phyloP scores from a whole-genome alignment of 2,113 vertebrate species.

The cattle (Bos taurus) region DNA sequence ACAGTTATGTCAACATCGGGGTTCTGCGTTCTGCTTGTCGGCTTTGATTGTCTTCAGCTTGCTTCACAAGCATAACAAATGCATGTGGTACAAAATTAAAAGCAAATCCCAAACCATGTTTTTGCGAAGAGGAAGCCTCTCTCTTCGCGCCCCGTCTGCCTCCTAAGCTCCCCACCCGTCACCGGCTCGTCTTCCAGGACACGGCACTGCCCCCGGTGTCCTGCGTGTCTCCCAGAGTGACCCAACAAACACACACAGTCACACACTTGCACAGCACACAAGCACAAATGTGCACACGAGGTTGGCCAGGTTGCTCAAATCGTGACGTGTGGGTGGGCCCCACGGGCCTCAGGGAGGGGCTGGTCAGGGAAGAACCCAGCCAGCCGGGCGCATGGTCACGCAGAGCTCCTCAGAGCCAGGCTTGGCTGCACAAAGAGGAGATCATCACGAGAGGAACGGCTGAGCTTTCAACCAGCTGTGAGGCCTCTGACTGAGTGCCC shows the following conservation, averaged over 20 bases:
- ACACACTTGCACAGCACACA: background rate
- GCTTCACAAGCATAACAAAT: background rate
- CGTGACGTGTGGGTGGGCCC: background rate
- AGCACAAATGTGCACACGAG: rapidly evolving
- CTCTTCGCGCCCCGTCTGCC: rapidly evolving
- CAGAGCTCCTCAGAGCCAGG: background rate
- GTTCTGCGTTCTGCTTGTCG: background rate
- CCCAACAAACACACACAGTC: background rate
- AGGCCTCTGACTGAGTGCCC: background rate
- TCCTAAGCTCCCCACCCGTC: background rate
- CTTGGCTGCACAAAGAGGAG: background rate
- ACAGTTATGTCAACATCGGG: background rate
- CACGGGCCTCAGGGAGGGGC: rapidly evolving
- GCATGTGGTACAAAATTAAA: background rate
- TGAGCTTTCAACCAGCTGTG: background rate
- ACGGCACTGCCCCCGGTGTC: rapidly evolving
- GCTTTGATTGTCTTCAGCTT: background rate
- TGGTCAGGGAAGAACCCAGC: background rate
- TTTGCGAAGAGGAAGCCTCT: background rate
- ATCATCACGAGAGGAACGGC: background rate
- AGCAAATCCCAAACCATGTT: background rate
- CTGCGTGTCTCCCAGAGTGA: background rate
- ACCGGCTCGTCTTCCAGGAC: background rate
- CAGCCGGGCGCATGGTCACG: rapidly evolving
- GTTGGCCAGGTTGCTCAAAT: background rate